Evolutionary conservation across 2,113 vertebrate genomes (phyloP), one percentile per base, ranked within the genome.

Genomic region (Passer montanus): DNA sequence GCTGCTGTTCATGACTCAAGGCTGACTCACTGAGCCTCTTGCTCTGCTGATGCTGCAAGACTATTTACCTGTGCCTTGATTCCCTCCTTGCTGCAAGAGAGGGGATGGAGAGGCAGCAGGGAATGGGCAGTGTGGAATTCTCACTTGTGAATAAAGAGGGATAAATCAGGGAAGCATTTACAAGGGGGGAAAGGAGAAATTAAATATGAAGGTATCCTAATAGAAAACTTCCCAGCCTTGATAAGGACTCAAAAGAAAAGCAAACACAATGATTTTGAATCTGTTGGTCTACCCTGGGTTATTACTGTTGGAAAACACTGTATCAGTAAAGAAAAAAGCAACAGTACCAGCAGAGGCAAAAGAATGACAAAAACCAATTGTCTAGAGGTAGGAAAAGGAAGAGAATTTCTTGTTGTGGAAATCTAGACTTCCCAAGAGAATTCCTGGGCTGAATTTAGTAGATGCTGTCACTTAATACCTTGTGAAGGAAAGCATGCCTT

Each of bases 401-500:
- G 3, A 47, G 10, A 67, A 80, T 90, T 91, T 87, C 81, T 52
- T 89, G 31, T 46, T 90, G 70, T 92, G 55, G 72, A 96, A 97
- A 95, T 84, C 41, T 66, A 87, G 68, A 67, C 86, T 74, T 94
- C 82, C 92, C 11, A 7, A 82, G 49, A 89, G n/a, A 75, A 62
- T 64, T 79, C 13, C 37, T 84, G n/a, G 79, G 66, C 35, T 87
- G 73, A 79, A 59, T 84, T 74, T 43, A 90, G 56, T 20, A 66
- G 81, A 67, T 63, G 37, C 20, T 94, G 83, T 81, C 87, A 93
- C 91, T 94, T 82, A 92, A 82, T 82, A 35, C 84, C 87, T 93
- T 91, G 33, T n/a, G 70, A 74, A 94, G 37, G 58, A 94, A 90
- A 49, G 20, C 5, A 10, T 67, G 93, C 46, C 70, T 83, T 86